These are phyloP conservation scores for Pectinophora gossypiella DNA, from an alignment of 1,140 invertebrate species.

Conservation along the genomic window DNA sequence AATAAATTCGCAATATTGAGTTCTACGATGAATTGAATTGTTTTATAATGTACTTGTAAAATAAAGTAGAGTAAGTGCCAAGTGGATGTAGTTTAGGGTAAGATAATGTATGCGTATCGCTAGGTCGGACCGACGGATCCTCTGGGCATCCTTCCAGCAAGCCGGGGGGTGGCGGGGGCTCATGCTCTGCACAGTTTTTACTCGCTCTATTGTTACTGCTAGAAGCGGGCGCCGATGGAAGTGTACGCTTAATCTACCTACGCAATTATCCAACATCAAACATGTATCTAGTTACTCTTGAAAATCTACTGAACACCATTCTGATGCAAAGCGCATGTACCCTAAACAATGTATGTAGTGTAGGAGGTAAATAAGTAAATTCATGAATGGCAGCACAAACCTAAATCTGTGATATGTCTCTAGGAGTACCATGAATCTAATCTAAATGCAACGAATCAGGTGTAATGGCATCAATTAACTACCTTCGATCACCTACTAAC, in stretches of 20 bases:
- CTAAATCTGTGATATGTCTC: background rate
- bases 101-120: constrained; percentile 7
- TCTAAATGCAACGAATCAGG: constrained; percentile 26
- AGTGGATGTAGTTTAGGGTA: constrained; percentile 6
- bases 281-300: too few relatives aligned
- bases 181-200: constrained; percentile 21
- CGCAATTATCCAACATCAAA: too few relatives aligned
- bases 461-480: constrained; percentile 42
- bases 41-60: too few relatives aligned
- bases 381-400: background rate
- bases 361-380: background rate
- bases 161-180: constrained; percentile 16
- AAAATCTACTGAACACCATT: too few relatives aligned
- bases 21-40: too few relatives aligned
- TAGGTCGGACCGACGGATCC: background rate
- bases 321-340: background rate
- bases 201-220: too few relatives aligned
- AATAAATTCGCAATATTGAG: too few relatives aligned
- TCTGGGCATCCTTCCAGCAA: background rate
- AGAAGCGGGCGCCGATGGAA: too few relatives aligned
- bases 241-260: too few relatives aligned
- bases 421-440: background rate
- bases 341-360: background rate
- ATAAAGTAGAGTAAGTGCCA: constrained; percentile 8
- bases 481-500: constrained; percentile 42